A percentile compares a stretch with the other conserved stretches of the same genome.
phyloP scores from a whole-genome alignment of 2,797 vertebrate species.

The Atherinosoma microstoma region DNA sequence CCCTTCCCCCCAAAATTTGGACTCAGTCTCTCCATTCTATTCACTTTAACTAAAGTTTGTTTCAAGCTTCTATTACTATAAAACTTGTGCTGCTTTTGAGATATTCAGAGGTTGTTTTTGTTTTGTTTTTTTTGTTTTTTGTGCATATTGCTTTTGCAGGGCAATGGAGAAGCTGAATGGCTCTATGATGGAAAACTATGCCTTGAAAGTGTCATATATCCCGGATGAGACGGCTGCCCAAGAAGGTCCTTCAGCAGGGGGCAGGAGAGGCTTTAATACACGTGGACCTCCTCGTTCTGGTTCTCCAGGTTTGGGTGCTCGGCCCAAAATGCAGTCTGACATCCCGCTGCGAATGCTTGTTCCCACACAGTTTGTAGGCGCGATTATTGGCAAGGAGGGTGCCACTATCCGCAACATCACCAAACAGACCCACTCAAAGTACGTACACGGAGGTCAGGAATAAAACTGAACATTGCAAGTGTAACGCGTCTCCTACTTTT shows the following conservation, averaged over 20 bases:
- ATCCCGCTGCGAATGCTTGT: constrained; percentile 94
- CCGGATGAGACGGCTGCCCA: constrained; percentile 90
- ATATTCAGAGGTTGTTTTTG: background rate
- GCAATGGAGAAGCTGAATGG: constrained; percentile 98
- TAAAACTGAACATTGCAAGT: background rate
- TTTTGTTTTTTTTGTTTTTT: too few species aligned
- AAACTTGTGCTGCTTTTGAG: background rate
- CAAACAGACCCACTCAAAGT: constrained; percentile 99
- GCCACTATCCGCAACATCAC: constrained; percentile 98
- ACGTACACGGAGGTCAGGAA: constrained; percentile 66
- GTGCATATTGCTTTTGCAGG: constrained; percentile 71
- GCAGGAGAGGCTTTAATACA: constrained; percentile 88
- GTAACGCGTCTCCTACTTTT: background rate
- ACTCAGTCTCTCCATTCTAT: background rate
- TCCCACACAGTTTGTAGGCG: constrained; percentile 97
- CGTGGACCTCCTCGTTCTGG: constrained; percentile 90
- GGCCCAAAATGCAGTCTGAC: constrained; percentile 93
- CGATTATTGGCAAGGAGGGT: constrained; percentile 98
- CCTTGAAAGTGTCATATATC: constrained; percentile 97
- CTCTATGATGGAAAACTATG: constrained; percentile 94
- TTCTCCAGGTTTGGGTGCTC: constrained; percentile 87
- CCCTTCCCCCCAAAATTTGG: background rate
- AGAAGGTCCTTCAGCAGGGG: constrained; percentile 83
- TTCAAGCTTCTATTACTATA: constrained; percentile 8
- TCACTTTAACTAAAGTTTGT: background rate